Evolutionary conservation across 2,888 invertebrate genomes (phyloP).

Genomic region (Torymus aiolomorphi): DNA sequence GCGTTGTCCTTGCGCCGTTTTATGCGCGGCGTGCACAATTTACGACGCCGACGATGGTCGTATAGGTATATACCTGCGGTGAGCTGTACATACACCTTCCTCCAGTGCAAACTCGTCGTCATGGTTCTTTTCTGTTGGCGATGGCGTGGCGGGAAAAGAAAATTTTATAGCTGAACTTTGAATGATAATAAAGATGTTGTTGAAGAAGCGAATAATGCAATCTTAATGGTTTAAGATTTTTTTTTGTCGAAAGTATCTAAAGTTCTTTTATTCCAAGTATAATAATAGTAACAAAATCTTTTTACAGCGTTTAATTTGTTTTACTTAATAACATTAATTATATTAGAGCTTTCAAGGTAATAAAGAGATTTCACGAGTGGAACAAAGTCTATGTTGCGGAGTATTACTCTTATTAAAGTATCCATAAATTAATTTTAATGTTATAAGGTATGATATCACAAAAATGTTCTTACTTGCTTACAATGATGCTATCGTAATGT

Average conservation of each 20-base stretch:
- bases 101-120: no score
- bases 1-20: no score
- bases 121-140: no score
- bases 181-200: not conserved
- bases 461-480: conserved; percentile 36
- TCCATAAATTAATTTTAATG: conserved; percentile 22
- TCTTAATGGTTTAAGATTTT: not conserved
- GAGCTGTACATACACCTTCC: not conserved
- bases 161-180: not conserved
- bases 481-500: not conserved
- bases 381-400: not conserved
- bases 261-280: conserved; percentile 49
- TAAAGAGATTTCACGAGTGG: conserved; percentile 6
- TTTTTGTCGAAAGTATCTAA: conserved; percentile 47
- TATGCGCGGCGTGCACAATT: not conserved
- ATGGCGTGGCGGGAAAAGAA: no score
- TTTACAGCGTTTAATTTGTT: conserved; percentile 41
- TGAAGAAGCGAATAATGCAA: not conserved
- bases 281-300: conserved; percentile 53
- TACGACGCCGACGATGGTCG: not conserved
- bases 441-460: conserved; percentile 34
- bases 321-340: conserved; percentile 50
- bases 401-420: not conserved
- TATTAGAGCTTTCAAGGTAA: conserved; percentile 33
- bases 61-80: not conserved